Conservation (phyloP, 2,113 vertebrate genomes). For the Myotis brandtii region DNA sequence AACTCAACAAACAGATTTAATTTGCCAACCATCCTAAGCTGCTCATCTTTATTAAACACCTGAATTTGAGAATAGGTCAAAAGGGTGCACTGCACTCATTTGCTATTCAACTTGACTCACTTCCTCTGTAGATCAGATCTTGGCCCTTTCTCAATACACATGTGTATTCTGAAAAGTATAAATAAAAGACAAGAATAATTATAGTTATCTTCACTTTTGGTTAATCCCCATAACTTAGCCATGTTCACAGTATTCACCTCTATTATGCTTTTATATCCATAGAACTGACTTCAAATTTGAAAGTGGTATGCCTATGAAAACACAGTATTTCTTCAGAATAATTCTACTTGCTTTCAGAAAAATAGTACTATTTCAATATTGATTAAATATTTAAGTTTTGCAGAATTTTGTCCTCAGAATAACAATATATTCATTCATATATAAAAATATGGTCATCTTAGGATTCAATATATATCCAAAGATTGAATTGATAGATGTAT, state of each 20-base stretch:
- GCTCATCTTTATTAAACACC: neutral
- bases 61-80: conserved; percentile 9
- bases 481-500: neutral
- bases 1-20: neutral
- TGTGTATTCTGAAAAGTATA: neutral
- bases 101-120: neutral
- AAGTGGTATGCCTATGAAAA: neutral
- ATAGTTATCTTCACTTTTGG: neutral
- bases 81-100: neutral
- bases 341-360: neutral
- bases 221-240: neutral
- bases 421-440: neutral
- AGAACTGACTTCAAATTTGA: neutral
- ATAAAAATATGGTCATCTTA: neutral
- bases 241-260: neutral
- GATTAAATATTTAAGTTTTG: neutral
- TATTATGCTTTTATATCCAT: neutral
- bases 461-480: neutral
- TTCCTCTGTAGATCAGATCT: neutral
- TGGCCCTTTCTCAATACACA: conserved; percentile 15
- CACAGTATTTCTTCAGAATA: neutral
- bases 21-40: neutral
- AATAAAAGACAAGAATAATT: neutral
- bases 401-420: neutral
- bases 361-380: neutral